Evolutionary conservation across 2,113 vertebrate genomes (phyloP), one percentile per base, ranked within the genome.

Genomic region (Butorides virescens): DNA sequence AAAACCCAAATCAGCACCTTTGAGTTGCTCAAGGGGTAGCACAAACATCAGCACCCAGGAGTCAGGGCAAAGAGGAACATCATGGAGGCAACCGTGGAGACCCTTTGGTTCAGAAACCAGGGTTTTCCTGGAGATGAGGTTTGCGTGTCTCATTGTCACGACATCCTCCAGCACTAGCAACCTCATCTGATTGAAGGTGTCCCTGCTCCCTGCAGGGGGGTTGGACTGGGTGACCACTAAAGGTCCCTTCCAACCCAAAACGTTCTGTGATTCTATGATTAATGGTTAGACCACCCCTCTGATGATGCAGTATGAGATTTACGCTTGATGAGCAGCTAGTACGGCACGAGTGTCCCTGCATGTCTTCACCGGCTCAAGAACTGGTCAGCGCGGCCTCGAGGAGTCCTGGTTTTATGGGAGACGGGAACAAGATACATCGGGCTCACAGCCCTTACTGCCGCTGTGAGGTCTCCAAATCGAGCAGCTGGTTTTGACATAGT

Each of bases 401-500:
- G 37, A 47, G 49, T 3, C 22, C 68, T 52, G 44, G 3, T 30
- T 59, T 75, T 72, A 27, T 7, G 25, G 68, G 44, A 50, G 34
- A 11, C 34, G 58, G 32, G 52, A 47, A 20, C 47, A 32, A 55
- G 50, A 78, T 32, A 39, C 7, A 0, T 6, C 0, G 4, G 29
- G 34, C 49, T 63, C 30, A 27, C 23, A 44, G 17, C 73, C 36
- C 84, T 15, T 15, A 26, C 52, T 34, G 70, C 44, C 1, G 5
- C 77, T 87, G 89, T 47, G 67, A 30, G 36, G 47, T 65, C 61
- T 76, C 53, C 55, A 46, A 82, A 79, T 29, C 2, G 3, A 88
- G 84, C 70, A 90, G 87, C 81, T 96, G 93, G 44, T 92, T 90
- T 93, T 75, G 61, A 81, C 63, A 86, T 11, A 86, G 59, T 46